A percentile compares a stretch with the other conserved stretches of the same genome.
These are phyloP conservation scores for Eupithecia abbreviata DNA, from an alignment of 2,888 invertebrate genomes.

Conservation along the genomic window DNA sequence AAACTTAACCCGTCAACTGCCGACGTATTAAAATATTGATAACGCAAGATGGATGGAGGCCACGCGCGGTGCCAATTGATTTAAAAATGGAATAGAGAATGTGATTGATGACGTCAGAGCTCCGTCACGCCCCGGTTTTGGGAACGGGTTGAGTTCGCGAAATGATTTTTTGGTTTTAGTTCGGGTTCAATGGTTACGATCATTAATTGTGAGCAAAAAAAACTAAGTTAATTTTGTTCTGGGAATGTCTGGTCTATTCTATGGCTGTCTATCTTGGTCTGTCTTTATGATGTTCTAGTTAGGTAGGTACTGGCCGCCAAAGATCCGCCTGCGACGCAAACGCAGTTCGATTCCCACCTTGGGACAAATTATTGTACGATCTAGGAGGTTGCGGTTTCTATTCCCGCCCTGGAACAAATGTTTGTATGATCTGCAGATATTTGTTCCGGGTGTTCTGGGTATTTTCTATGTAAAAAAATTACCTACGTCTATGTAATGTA, in stretches of 20 bases:
- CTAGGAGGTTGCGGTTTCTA: too few species aligned
- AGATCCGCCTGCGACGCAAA: too few species aligned
- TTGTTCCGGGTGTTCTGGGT: too few species aligned
- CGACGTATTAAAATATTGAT: constrained; percentile 72
- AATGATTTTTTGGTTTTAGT: constrained; percentile 58
- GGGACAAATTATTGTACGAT: too few species aligned
- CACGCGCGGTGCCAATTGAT: constrained; percentile 81
- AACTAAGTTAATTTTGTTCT: not conserved
- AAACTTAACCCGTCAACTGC: constrained; percentile 53
- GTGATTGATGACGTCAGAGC: constrained; percentile 68
- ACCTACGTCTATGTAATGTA: too few species aligned
- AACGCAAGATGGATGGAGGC: constrained; percentile 76
- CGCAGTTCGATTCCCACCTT: too few species aligned
- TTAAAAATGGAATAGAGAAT: constrained; percentile 77
- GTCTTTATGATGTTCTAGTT: not conserved
- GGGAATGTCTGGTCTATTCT: not conserved
- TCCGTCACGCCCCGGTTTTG: constrained; percentile 70
- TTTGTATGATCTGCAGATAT: too few species aligned
- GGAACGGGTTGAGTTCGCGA: constrained; percentile 68
- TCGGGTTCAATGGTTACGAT: constrained; percentile 46
- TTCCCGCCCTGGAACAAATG: too few species aligned
- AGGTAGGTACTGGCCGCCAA: too few species aligned
- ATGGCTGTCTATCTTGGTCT: not conserved
- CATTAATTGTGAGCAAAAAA: constrained; percentile 43
- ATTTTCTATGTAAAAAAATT: too few species aligned